These are phyloP conservation scores for Arizona elegans DNA, from an alignment of 2,113 vertebrate genomes.

Conservation along the genomic window DNA sequence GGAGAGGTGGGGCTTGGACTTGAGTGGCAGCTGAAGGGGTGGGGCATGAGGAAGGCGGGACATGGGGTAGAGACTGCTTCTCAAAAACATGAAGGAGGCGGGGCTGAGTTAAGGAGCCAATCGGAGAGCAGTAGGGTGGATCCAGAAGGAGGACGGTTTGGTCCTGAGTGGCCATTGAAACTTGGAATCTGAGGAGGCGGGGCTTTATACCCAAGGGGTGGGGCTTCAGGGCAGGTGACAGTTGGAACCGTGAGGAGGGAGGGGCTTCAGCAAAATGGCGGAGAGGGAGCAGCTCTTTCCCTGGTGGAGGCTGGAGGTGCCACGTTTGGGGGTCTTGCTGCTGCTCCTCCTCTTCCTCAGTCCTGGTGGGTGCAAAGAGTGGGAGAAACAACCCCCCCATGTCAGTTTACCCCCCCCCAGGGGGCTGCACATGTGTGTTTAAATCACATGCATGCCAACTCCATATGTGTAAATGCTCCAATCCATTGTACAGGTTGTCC, in stretches of 20 bases:
- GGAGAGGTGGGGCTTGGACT: neutral
- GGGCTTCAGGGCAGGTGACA: neutral
- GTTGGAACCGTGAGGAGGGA: neutral
- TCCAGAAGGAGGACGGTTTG: neutral
- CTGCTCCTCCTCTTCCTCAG: neutral
- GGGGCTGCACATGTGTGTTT: neutral
- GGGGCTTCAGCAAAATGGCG: neutral
- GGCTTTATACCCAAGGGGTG: neutral
- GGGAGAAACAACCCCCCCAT: neutral
- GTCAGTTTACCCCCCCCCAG: neutral
- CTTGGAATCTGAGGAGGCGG: neutral
- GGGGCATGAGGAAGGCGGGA: neutral
- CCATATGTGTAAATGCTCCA: neutral
- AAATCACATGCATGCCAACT: neutral
- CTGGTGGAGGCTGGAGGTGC: neutral
- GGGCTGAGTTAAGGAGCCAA: neutral
- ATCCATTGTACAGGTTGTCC: neutral
- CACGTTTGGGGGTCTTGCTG: fast-evolving
- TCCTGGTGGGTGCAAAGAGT: neutral
- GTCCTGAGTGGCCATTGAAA: neutral
- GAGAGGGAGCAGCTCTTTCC: neutral
- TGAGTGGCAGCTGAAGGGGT: neutral
- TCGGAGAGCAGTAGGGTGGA: neutral
- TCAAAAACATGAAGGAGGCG: neutral
- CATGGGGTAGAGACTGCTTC: neutral